Conservation (phyloP, 2,888 invertebrate species). For the Acanthosoma haemorrhoidale region DNA sequence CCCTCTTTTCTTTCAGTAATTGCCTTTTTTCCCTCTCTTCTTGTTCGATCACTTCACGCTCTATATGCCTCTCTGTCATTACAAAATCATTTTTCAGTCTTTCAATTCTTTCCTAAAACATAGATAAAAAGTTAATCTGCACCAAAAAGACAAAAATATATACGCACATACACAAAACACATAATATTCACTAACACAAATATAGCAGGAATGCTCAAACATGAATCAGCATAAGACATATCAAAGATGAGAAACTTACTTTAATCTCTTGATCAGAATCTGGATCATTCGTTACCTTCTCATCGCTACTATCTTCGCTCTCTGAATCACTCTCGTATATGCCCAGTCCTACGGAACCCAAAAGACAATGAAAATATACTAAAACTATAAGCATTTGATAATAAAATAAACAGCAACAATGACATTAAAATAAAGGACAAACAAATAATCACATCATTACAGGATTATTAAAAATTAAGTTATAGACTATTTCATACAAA, state of each 20-base stretch:
- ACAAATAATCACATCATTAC: no score
- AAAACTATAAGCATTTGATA: no score
- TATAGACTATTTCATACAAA: no score
- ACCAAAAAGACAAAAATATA: background rate
- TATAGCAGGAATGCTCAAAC: background rate
- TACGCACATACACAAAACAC: background rate
- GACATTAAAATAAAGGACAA: no score
- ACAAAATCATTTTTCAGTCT: conserved; percentile 40
- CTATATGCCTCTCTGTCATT: conserved; percentile 39
- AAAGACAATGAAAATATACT: background rate
- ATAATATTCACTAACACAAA: background rate
- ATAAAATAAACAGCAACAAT: no score
- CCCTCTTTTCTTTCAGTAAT: conserved; percentile 28
- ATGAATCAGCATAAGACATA: background rate
- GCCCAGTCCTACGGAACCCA: conserved; percentile 59
- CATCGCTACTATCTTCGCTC: conserved; percentile 50
- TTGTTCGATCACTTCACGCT: conserved; percentile 38
- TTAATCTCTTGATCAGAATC: conserved; percentile 40
- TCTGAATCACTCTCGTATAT: conserved; percentile 67
- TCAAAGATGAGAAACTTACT: conserved; percentile 28
- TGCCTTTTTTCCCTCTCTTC: conserved; percentile 39
- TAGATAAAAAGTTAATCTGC: background rate
- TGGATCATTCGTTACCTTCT: conserved; percentile 45
- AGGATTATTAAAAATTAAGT: no score
- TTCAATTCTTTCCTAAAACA: conserved; percentile 39